Conservation (phyloP, 2,888 invertebrate genomes). For the Lepidocyrtoides sp. region DNA sequence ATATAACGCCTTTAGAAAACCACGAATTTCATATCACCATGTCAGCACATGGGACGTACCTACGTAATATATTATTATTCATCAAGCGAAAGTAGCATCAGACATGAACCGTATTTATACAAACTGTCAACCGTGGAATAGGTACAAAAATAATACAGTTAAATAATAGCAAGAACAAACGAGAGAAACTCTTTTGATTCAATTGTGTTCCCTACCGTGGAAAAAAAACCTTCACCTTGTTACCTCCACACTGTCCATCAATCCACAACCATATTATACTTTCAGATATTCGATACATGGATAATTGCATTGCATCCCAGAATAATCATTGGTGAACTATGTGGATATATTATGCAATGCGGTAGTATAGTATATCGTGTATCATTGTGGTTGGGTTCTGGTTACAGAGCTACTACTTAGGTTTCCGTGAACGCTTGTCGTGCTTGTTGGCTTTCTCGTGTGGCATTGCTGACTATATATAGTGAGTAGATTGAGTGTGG, state of each 20-base stretch:
- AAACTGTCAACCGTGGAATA: background rate
- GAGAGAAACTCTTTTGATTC: background rate
- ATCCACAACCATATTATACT: background rate
- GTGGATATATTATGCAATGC: background rate
- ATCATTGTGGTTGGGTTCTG: background rate
- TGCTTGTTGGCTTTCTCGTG: background rate
- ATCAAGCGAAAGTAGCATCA: background rate
- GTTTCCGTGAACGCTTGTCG: background rate
- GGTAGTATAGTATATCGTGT: background rate
- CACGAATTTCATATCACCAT: slow-evolving; percentile 45
- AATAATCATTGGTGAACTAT: background rate
- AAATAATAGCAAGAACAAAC: background rate
- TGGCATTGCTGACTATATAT: background rate
- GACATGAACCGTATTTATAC: background rate
- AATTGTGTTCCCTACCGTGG: background rate
- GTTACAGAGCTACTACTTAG: too few species aligned
- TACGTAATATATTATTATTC: background rate
- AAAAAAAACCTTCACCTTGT: background rate
- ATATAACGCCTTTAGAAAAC: slow-evolving; percentile 33
- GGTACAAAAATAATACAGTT: background rate
- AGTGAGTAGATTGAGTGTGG: background rate
- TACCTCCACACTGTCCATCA: background rate
- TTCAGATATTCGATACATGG: slow-evolving; percentile 30
- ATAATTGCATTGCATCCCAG: background rate
- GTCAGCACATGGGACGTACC: slow-evolving; percentile 40